phyloP scores from a whole-genome alignment of 2,888 invertebrate species.

The Caenorhabditis panamensis region DNA sequence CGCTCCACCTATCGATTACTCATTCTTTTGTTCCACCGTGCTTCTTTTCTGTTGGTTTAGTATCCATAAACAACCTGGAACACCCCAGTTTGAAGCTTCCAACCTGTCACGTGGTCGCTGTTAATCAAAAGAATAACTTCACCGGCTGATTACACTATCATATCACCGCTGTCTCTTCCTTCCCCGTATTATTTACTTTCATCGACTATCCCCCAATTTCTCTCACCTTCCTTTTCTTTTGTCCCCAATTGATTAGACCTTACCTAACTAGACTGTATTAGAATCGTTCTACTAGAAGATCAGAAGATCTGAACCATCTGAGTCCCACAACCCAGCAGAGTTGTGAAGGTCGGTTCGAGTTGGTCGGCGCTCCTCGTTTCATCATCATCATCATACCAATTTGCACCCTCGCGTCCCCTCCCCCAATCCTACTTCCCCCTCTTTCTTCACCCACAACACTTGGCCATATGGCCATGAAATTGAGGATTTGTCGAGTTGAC shows the following conservation, averaged over 20 bases:
- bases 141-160: slow-evolving; percentile 14
- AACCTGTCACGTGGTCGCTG: not conserved
- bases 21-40: not conserved
- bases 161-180: slow-evolving; percentile 6
- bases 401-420: slow-evolving; percentile 31
- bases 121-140: not conserved
- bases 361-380: slow-evolving; percentile 24
- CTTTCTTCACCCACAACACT: slow-evolving; percentile 25
- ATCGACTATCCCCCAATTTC: slow-evolving; percentile 10
- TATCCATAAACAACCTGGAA: not conserved
- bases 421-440: not conserved
- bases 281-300: no score
- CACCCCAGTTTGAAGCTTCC: not conserved
- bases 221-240: slow-evolving; percentile 22
- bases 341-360: slow-evolving; percentile 45
- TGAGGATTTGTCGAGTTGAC: slow-evolving; percentile 8
- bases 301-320: no score
- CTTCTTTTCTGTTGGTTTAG: not conserved
- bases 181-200: slow-evolving; percentile 43
- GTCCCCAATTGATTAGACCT: slow-evolving; percentile 22
- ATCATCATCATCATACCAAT: slow-evolving; percentile 53
- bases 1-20: slow-evolving; percentile 10
- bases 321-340: no score
- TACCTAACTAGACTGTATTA: slow-evolving; percentile 6
- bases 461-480: slow-evolving; percentile 53